Percentiles rank a stretch among this genome's conserved stretches.
Conservation (phyloP, 2,888 invertebrate genomes). For the Bellardia pandia region DNA sequence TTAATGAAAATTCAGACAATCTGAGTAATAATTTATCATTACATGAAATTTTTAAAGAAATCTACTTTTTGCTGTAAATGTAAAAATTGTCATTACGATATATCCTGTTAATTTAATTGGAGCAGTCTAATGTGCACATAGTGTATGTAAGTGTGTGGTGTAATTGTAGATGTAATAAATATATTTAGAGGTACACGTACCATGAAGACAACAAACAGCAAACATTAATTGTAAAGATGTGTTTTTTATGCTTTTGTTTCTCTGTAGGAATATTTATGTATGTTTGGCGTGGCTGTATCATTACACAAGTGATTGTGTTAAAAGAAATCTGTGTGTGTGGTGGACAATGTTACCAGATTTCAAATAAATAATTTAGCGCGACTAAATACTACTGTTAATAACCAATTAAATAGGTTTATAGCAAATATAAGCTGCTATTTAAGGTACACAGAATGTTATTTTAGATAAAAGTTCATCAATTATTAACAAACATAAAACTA, state of each 20-base stretch:
- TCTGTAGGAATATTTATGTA: slow-evolving; percentile 11
- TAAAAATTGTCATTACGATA: too few relatives aligned
- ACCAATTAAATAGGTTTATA: too few relatives aligned
- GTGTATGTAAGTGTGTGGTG: slow-evolving; percentile 6
- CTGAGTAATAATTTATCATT: too few relatives aligned
- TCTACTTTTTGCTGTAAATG: too few relatives aligned
- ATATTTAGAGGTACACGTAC: slow-evolving; percentile 36
- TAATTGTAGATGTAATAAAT: slow-evolving; percentile 51
- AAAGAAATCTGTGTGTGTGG: slow-evolving; percentile 37
- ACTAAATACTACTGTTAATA: background rate
- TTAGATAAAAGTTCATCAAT: too few relatives aligned
- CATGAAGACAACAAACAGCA: slow-evolving; percentile 47
- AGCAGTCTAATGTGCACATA: background rate
- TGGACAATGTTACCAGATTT: slow-evolving; percentile 22
- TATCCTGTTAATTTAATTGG: too few relatives aligned
- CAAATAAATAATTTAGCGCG: background rate
- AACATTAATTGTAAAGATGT: slow-evolving; percentile 49
- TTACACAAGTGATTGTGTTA: slow-evolving; percentile 10
- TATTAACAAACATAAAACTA: too few relatives aligned
- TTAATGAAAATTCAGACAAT: too few relatives aligned
- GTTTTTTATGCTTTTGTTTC: slow-evolving; percentile 1
- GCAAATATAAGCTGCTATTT: too few relatives aligned
- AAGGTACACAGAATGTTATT: too few relatives aligned
- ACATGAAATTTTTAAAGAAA: too few relatives aligned
- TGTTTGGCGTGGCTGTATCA: background rate